Evolutionary conservation across 2,113 vertebrate species (phyloP), one percentile per base, ranked within the genome.

Genomic region (rabbit (Oryctolagus cuniculus)): DNA sequence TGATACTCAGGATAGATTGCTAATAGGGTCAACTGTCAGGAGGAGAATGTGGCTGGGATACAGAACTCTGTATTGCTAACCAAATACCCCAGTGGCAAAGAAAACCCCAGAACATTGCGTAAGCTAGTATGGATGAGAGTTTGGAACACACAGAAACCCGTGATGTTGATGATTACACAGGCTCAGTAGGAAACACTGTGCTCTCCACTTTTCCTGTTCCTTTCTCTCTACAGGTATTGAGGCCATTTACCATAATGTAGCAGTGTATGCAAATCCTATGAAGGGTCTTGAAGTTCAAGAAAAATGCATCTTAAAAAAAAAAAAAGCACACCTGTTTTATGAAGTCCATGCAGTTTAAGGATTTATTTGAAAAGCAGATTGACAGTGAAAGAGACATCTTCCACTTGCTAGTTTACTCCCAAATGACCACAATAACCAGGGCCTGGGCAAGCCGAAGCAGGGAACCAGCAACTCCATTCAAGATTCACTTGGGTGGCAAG

Each of bases 101-200:
- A 89, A 98, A 98, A 96, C 83, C 61, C 66, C 87, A 95, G 86
- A 49, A 95, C 96, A 88, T 0, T 93, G 13, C 34, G 90, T 97
- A 73, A 24, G 91, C 49, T 53, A 0, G 10, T 74, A 21, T 74
- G 79, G 64, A 83, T 87, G 75, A 72, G 55, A 85, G 34, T 96
- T 63, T 70, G 51, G n/a, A 64, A 93, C 95, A 82, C 66, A 87
- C 31, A 96, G 74, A 96, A 97, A 97, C 55, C 2, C 82, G 27
- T 84, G 89, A 96, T 90, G 80, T 24, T 96, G 67, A 95, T 97
- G 96, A 95, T 96, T 95, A 38, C 92, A 78, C 21, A 75, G 10
- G 6, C 29, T 97, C 53, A 83, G 84, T 77, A 96, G 95, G 95
- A 97, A 97, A 95, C 34, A 95, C 55, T n/a, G 75, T 34, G 15